phyloP scores from a whole-genome alignment of 2,888 invertebrate genomes.

The Amiota communis region DNA sequence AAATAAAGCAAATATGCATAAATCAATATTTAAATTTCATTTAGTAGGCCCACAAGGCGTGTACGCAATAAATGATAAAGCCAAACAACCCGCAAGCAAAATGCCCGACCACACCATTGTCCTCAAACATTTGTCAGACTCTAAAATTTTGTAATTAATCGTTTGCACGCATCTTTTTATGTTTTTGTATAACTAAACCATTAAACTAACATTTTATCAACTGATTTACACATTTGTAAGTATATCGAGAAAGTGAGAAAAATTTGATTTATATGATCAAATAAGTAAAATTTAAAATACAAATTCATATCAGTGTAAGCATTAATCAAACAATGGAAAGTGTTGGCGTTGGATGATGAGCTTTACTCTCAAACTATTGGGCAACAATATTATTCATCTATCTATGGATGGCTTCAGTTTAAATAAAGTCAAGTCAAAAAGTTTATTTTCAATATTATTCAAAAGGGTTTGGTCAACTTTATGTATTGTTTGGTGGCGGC shows the following conservation, averaged over 20 bases:
- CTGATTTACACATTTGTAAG: constrained; percentile 18
- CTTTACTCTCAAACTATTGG: no score
- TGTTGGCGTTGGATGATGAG: no score
- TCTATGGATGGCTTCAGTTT: not conserved
- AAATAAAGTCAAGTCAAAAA: not conserved
- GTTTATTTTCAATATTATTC: not conserved
- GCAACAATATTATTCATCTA: not conserved
- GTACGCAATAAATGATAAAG: constrained; percentile 33
- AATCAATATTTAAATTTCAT: constrained; percentile 53
- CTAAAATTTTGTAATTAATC: not conserved
- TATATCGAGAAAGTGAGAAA: not conserved
- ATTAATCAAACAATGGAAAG: no score
- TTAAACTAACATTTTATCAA: constrained; percentile 16
- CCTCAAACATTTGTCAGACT: no score
- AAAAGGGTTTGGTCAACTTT: constrained; percentile 11
- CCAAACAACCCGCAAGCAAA: not conserved
- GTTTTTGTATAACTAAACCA: not conserved
- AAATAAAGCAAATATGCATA: constrained; percentile 35
- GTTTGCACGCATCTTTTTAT: not conserved
- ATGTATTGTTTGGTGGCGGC: not conserved
- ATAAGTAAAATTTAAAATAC: no score
- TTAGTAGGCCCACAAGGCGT: constrained; percentile 48
- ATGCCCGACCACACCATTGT: not conserved
- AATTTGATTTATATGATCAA: no score
- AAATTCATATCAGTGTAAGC: no score